These are phyloP conservation scores for Nannoperca australis DNA, from an alignment of 2,797 vertebrate species.

Conservation along the genomic window DNA sequence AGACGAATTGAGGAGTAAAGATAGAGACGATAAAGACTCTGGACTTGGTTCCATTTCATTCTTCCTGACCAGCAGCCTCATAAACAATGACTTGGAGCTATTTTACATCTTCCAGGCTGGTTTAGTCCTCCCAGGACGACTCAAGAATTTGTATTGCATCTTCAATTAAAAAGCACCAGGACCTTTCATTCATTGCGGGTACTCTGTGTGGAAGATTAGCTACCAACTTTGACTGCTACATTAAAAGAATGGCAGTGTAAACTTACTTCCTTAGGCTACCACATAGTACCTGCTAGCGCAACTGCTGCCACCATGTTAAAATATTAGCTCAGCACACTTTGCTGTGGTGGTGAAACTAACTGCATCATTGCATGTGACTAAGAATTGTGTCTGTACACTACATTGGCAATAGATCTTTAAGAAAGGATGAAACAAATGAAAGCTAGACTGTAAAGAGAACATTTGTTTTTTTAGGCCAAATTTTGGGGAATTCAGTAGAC, in stretches of 20 bases:
- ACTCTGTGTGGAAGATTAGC: background rate
- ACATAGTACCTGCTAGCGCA: background rate
- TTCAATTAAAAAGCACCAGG: background rate
- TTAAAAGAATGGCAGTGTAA: background rate
- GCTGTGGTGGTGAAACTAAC: background rate
- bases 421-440: conserved; percentile 3
- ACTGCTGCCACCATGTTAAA: background rate
- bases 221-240: background rate
- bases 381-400: conserved; percentile 14
- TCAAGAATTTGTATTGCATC: background rate
- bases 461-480: background rate
- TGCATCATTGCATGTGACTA: background rate
- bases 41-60: background rate
- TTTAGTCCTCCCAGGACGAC: background rate
- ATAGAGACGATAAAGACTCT: background rate
- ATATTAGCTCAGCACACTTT: background rate
- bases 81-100: background rate
- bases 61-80: background rate
- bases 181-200: background rate
- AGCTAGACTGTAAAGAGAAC: background rate
- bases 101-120: background rate
- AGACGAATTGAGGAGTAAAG: background rate
- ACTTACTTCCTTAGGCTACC: background rate
- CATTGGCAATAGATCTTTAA: background rate
- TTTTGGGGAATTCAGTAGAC: background rate